Conservation (phyloP, 23 tunicate species). For the Phallusia fumigata region DNA sequence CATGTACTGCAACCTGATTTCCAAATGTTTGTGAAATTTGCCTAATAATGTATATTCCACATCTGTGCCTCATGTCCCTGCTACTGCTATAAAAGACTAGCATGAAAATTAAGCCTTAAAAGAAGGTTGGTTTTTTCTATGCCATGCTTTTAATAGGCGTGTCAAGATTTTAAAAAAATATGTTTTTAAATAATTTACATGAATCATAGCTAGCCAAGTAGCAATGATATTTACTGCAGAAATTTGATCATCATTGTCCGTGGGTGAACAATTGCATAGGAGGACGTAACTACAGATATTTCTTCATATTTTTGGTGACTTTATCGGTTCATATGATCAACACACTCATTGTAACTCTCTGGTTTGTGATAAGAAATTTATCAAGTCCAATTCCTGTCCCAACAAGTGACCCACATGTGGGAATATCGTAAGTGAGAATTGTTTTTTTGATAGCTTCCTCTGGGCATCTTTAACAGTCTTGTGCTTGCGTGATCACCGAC, state of each 20-base stretch:
- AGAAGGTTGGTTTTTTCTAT: too few species aligned
- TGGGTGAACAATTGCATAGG: slow-evolving; percentile 99
- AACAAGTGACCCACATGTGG: slow-evolving; percentile 29
- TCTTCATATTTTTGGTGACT: slow-evolving; percentile 62
- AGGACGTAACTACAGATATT: slow-evolving; percentile 85
- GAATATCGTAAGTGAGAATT: slow-evolving; percentile 47
- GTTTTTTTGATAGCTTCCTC: too few species aligned
- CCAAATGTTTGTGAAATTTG: neutral
- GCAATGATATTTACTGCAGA: slow-evolving; percentile 29
- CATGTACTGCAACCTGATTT: neutral
- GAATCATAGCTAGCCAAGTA: too few species aligned
- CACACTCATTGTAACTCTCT: slow-evolving; percentile 60
- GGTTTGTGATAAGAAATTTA: slow-evolving; percentile 57
- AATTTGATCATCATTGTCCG: slow-evolving; percentile 99
- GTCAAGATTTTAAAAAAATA: too few species aligned
- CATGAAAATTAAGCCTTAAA: too few species aligned
- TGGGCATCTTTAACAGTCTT: too few species aligned
- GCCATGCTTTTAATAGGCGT: too few species aligned
- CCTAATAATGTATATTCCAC: too few species aligned
- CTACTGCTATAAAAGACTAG: too few species aligned
- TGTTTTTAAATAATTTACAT: too few species aligned
- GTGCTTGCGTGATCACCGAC: too few species aligned
- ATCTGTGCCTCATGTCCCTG: too few species aligned
- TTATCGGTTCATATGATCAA: slow-evolving; percentile 83
- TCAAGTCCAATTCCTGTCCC: slow-evolving; percentile 21